Conservation (phyloP, 2,888 invertebrate genomes). For the Catocala sponsa region DNA sequence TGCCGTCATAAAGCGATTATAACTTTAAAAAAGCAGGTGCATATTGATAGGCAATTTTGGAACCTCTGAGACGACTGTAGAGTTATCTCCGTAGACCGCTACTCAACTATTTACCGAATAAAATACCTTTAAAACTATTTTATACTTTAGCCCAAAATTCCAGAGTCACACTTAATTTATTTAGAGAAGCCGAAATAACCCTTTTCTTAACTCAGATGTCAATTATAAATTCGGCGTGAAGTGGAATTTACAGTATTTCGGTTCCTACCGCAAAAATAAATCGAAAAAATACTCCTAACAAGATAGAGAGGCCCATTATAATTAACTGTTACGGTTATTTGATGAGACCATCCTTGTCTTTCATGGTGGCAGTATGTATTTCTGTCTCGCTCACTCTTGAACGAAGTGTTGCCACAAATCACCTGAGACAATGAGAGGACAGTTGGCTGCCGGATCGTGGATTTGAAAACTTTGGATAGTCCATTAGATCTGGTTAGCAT, state of each 20-base stretch:
- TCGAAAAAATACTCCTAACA: slow-evolving; percentile 68
- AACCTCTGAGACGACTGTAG: no score
- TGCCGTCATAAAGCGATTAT: no score
- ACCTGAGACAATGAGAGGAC: slow-evolving; percentile 77
- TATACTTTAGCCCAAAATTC: slow-evolving; percentile 17
- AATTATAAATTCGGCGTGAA: slow-evolving; percentile 77
- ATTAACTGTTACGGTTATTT: slow-evolving; percentile 69
- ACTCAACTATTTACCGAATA: no score
- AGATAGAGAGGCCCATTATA: slow-evolving; percentile 73
- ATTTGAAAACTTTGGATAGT: slow-evolving; percentile 42
- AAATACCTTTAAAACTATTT: not conserved
- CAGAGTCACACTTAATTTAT: slow-evolving; percentile 31
- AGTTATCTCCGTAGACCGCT: no score
- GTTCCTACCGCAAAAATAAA: slow-evolving; percentile 67
- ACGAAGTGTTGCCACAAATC: slow-evolving; percentile 72
- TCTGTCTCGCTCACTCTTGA: slow-evolving; percentile 47
- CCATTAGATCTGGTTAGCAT: not conserved
- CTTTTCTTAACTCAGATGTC: slow-evolving; percentile 64
- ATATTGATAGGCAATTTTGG: no score
- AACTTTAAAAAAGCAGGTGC: no score
- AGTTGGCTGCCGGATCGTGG: slow-evolving; percentile 55
- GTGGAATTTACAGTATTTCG: slow-evolving; percentile 68
- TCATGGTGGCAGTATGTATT: slow-evolving; percentile 34
- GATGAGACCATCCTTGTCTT: slow-evolving; percentile 54
- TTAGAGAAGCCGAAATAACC: slow-evolving; percentile 29